Evolutionary conservation across 2,113 vertebrate species (phyloP).

Genomic region (cattle (Bos taurus)): ARS-UCD2.0 NC_037357.1:113794501-113795000

Average conservation of each 20-base stretch:
- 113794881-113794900: background rate
- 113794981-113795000: slow-evolving; percentile 19
- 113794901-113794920: background rate
- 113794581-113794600: background rate
- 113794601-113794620: background rate
- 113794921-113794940: background rate
- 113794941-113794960: background rate
- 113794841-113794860: background rate
- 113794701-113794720: background rate
- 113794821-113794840: background rate
- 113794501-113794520: background rate
- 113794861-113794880: background rate
- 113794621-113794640: background rate
- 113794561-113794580: background rate
- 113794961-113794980: background rate
- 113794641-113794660: background rate
- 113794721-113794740: background rate
- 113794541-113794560: background rate
- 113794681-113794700: background rate
- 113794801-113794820: background rate
- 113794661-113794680: background rate
- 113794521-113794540: background rate
- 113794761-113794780: background rate
- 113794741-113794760: background rate
- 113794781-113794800: background rate